phyloP scores from a whole-genome alignment of 2,797 vertebrate genomes.

The Sardinella longiceps region DNA sequence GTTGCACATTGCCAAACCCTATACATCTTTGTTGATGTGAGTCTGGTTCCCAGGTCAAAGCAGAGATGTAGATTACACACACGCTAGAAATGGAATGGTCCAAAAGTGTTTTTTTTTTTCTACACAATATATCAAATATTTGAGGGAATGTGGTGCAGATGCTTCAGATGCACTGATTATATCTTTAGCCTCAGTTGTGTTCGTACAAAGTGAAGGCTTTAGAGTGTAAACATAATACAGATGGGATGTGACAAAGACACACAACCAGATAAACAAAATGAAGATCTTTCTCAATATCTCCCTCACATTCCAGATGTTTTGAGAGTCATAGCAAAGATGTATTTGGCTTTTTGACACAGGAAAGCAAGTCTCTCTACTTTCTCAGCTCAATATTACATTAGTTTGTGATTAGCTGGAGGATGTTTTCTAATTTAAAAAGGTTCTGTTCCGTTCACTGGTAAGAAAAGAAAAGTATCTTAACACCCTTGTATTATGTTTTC shows the following conservation, averaged over 20 bases:
- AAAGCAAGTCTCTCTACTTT: neutral
- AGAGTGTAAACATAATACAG: slow-evolving; percentile 45
- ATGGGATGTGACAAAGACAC: slow-evolving; percentile 59
- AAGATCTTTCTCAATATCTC: slow-evolving; percentile 42
- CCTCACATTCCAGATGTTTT: slow-evolving; percentile 34
- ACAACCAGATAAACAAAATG: slow-evolving; percentile 53
- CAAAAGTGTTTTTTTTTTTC: no score
- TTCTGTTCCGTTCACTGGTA: neutral
- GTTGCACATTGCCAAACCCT: neutral
- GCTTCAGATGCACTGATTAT: no score
- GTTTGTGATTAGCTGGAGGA: neutral
- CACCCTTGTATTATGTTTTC: neutral
- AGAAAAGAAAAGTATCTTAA: neutral
- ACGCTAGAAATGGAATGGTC: no score
- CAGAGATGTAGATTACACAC: no score
- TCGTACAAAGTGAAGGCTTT: slow-evolving; percentile 40
- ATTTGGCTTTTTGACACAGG: neutral
- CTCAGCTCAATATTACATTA: neutral
- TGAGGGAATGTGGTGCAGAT: no score
- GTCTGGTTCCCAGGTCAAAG: no score
- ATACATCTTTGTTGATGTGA: no score
- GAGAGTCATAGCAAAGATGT: slow-evolving; percentile 40
- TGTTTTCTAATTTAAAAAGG: neutral
- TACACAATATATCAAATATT: no score
- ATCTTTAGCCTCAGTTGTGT: neutral